Base-by-base conservation (phyloP, 2,888 invertebrate genomes). In the Sericinus montela region DNA sequence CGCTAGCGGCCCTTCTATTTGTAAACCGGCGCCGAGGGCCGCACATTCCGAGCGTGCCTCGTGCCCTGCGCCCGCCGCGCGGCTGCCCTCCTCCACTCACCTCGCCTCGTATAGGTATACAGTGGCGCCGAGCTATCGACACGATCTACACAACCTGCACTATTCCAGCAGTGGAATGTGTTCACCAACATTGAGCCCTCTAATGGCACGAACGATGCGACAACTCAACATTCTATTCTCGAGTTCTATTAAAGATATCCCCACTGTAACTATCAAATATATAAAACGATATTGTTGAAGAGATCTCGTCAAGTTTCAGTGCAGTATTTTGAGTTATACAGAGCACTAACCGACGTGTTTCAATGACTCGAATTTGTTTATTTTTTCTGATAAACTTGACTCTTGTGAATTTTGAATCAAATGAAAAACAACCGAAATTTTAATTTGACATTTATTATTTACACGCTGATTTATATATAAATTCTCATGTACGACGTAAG, bases 1-100 rank as follows among this genome's bases (percentile, higher is more conserved):
- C 70, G 69, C 77, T 79, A 75, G 80, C 75, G 81, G 84, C 82
- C 85, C 85, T 87, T 87, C 85, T 87, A 86, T 86, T 85, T 86
- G 87, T 87, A 84, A 85, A 82, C 84, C 79, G 85, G 86, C 85
- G 85, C 82, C 83, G 83, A 79, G 81, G 83, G 84, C 83, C 80
- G 75, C 75, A 73, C 87, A 87, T 87, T 86, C 87, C 84, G 68
- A 64, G 75, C 85, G 67, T 80, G 80, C 79, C 80, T 76, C 77
- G 76, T 70, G 69, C 65, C 81, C 80, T 63, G 63, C 59, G 72
- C 75, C 58, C 70, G 67, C 65, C 72, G 65, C 60, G 75, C 58
- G 69, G 67, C 65, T 71, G 65, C 60, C 67, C 57, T 58, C 57
- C 59, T 65, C 65, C 69, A 60, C 62, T 56, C 60, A 62, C 65